Base-by-base conservation (phyloP, 2,888 invertebrate species). In the Sericinus montela region DNA sequence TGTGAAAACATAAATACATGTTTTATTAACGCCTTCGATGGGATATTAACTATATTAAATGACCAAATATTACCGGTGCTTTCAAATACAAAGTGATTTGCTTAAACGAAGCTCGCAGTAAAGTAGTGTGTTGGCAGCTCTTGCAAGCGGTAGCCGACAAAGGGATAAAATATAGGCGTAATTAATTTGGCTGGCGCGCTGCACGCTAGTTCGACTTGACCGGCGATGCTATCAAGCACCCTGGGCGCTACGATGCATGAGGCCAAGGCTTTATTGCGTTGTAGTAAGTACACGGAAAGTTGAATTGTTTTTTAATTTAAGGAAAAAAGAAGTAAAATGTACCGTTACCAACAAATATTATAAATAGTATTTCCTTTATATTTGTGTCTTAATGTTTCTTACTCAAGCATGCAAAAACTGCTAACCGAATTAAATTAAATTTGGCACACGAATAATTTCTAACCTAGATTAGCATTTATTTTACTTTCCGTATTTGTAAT, bases 81-180 rank as follows among this genome's bases (percentile, higher is more conserved):
- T 44, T 34, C 43, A 40, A 34, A 53, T 51, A 48, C 54, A 49
- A 53, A 54, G 52, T 54, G 50, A 50, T 41, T 52, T 35, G 47
- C 46, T 50, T 51, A 34, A 47, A 40, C 39, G 46, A 41, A 39
- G 43, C 48, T 48, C 43, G 48, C 44, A 38, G 54, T 41, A 52
- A 52, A 53, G 52, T 49, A 45, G 50, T 41, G 51, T 39, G 54
- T 52, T 58, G 53, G 59, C 62, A 53, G 57, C 54, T 58, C 59
- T 58, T 50, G 51, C 53, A 52, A 60, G 65, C 63, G 63, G 66
- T 59, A 63, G 65, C 70, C 72, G 72, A 72, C 75, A 73, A 75
- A 75, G 69, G 67, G 63, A 65, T 72, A 69, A 74, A 70, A 72
- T 73, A 73, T 74, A 61, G 67, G 62, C 56, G 71, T 73, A 75